Conservation (phyloP, 2,797 vertebrate species). For the Tauraco hartlaubi region DNA sequence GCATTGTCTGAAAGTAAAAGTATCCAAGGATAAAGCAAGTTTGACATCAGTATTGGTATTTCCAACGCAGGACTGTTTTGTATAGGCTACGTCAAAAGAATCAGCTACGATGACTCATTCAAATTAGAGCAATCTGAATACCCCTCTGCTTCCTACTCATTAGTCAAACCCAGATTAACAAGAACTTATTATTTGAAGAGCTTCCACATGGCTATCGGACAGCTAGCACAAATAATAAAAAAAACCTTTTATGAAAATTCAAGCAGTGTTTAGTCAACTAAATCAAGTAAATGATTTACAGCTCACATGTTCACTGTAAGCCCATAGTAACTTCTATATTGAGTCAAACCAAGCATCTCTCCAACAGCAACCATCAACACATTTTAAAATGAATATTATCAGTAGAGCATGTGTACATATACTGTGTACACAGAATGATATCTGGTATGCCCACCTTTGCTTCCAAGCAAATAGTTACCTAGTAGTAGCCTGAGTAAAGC, state of each 20-base stretch:
- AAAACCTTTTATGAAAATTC: not conserved
- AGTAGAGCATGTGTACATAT: too few relatives aligned
- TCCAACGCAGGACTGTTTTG: not conserved
- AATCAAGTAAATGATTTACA: constrained; percentile 32
- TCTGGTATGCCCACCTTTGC: not conserved
- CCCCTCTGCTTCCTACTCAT: constrained; percentile 33
- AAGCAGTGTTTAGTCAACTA: constrained; percentile 36
- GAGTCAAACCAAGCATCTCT: not conserved
- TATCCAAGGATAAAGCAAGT: not conserved
- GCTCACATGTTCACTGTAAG: not conserved
- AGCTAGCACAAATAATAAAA: constrained; percentile 21
- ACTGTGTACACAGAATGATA: not conserved
- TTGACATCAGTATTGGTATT: not conserved
- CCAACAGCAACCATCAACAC: not conserved
- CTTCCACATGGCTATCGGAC: constrained; percentile 16
- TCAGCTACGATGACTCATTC: not conserved
- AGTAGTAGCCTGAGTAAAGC: not conserved
- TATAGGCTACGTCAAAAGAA: not conserved
- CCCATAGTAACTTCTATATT: not conserved
- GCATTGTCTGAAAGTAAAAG: not conserved
- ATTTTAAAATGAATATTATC: not conserved
- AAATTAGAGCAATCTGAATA: constrained; percentile 10
- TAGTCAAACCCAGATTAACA: not conserved
- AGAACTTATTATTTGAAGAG: constrained; percentile 24
- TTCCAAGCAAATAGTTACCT: not conserved